Conservation (phyloP, 1,140 invertebrate species). For the Temnothorax curvispinosus region DNA sequence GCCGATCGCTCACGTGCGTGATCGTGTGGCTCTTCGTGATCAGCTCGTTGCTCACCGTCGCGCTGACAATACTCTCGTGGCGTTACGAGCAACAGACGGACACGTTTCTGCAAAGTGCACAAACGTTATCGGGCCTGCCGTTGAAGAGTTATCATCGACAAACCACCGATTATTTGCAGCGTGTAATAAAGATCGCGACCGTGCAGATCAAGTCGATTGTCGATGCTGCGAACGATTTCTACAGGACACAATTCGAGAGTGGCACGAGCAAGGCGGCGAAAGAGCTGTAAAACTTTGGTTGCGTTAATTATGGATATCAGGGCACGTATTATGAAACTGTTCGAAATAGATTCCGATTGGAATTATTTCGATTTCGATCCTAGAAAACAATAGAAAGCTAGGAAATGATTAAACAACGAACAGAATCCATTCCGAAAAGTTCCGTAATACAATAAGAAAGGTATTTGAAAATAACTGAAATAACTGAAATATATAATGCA, state of each 20-base stretch:
- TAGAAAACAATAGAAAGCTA: too few species aligned
- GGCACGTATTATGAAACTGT: too few species aligned
- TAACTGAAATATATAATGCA: neutral
- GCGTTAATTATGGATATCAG: neutral
- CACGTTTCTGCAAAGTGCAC: slow-evolving; percentile 70
- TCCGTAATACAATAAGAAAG: too few species aligned
- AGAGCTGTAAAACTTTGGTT: slow-evolving; percentile 7
- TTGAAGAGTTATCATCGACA: slow-evolving; percentile 75
- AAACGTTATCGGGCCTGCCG: slow-evolving; percentile 74
- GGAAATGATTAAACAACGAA: too few species aligned
- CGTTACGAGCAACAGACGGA: slow-evolving; percentile 69
- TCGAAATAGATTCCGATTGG: too few species aligned
- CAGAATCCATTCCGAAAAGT: too few species aligned
- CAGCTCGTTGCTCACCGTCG: slow-evolving; percentile 49
- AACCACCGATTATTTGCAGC: slow-evolving; percentile 62
- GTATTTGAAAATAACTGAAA: neutral
- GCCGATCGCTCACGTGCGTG: slow-evolving; percentile 57
- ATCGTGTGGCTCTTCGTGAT: slow-evolving; percentile 70
- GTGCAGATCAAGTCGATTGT: slow-evolving; percentile 62
- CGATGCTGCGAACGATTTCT: slow-evolving; percentile 66
- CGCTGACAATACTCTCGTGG: slow-evolving; percentile 70
- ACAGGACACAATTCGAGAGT: slow-evolving; percentile 62
- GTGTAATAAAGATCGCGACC: slow-evolving; percentile 42
- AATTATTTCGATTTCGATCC: too few species aligned
- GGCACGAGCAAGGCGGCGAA: neutral